Conservation (phyloP, 64 coral and sea anemone genomes). For the Platygyra sinensis region DNA sequence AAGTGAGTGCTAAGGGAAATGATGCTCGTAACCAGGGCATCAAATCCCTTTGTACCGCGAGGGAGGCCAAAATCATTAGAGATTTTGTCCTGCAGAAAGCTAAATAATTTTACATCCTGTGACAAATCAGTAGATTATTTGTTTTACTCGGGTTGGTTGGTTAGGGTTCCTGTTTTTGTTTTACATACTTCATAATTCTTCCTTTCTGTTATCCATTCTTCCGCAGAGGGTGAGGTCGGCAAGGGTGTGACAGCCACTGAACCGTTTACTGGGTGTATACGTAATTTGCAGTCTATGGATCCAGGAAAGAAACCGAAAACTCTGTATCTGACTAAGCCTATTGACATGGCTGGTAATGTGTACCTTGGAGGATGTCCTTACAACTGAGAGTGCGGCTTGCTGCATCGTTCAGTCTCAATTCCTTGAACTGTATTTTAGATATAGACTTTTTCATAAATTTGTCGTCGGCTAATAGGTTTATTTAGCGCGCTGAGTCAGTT, state of each 20-base stretch:
- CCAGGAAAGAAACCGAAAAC: neutral
- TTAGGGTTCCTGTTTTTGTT: neutral
- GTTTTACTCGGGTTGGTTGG: too few species aligned
- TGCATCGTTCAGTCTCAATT: neutral
- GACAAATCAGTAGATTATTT: too few species aligned
- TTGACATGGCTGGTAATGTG: slow-evolving; percentile 28
- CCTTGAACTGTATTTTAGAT: neutral
- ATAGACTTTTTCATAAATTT: too few species aligned
- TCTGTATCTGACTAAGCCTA: neutral
- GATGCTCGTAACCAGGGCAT: too few species aligned
- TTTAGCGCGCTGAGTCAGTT: neutral
- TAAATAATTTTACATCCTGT: too few species aligned
- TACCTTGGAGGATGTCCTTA: slow-evolving; percentile 58
- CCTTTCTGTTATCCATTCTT: neutral
- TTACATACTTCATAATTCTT: too few species aligned
- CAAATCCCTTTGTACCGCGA: too few species aligned
- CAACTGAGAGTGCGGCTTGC: neutral
- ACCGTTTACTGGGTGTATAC: slow-evolving; percentile 47
- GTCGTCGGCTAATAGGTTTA: neutral
- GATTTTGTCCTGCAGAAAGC: too few species aligned
- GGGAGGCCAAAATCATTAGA: too few species aligned
- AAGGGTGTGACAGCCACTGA: slow-evolving; percentile 47
- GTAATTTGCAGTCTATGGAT: slow-evolving; percentile 8
- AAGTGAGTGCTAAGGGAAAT: too few species aligned
- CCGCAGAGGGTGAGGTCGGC: neutral